phyloP scores from a whole-genome alignment of 2,113 vertebrate species.

The Pica pica region DNA sequence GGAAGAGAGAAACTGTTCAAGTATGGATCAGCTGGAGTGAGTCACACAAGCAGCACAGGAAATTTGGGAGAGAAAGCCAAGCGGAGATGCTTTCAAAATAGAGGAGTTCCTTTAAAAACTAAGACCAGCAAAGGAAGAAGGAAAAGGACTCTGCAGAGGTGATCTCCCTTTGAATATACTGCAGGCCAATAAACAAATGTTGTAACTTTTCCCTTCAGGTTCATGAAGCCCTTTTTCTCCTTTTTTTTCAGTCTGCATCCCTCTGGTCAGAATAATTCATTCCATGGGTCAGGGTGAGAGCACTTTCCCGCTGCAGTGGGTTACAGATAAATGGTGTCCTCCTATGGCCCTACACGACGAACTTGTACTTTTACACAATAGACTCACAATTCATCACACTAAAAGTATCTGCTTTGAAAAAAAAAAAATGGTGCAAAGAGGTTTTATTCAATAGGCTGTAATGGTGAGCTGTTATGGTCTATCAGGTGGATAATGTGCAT shows the following conservation, averaged over 20 bases:
- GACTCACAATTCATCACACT: not conserved
- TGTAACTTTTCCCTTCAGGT: not conserved
- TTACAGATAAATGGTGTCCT: not conserved
- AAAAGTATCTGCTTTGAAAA: conserved; percentile 34
- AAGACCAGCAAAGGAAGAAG: not conserved
- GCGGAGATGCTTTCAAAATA: not conserved
- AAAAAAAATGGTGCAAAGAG: conserved; percentile 41
- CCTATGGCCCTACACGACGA: not conserved
- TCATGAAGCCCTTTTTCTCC: not conserved
- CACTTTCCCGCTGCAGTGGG: not conserved
- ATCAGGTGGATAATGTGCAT: conserved; percentile 54
- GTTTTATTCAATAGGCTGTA: conserved; percentile 54
- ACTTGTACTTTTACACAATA: not conserved
- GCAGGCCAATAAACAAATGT: not conserved
- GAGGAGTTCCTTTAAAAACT: not conserved
- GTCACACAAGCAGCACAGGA: not conserved
- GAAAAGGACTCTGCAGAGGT: not conserved
- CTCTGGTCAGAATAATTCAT: not conserved
- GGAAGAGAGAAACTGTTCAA: not conserved
- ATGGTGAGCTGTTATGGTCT: conserved; percentile 63
- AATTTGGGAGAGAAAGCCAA: not conserved
- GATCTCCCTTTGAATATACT: not conserved
- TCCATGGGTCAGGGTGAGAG: not conserved
- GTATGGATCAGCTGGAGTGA: not conserved
- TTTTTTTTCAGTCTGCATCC: not conserved